Conservation (phyloP, 2,888 invertebrate genomes). For the Eugnorisma glareosa region DNA sequence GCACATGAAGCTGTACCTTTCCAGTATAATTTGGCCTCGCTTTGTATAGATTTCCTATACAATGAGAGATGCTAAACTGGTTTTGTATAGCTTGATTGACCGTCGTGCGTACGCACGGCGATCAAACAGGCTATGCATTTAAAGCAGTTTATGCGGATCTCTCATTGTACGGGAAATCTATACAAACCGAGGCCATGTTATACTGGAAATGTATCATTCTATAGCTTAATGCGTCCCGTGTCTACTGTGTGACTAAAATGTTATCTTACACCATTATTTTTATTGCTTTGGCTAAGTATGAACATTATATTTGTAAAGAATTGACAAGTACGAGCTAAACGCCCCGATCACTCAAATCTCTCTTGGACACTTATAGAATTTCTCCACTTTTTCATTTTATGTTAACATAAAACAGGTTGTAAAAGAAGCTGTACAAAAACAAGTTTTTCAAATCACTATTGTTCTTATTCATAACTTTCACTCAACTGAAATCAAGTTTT, state of each 20-base stretch:
- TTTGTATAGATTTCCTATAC: too few species aligned
- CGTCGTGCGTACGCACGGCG: background rate
- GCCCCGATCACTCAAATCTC: slow-evolving; percentile 16
- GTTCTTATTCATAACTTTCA: slow-evolving; percentile 42
- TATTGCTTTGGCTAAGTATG: slow-evolving; percentile 2
- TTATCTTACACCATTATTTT: background rate
- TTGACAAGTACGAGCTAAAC: slow-evolving; percentile 13
- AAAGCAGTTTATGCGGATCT: too few species aligned
- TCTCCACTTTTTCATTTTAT: slow-evolving; percentile 26
- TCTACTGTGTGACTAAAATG: background rate
- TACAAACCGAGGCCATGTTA: too few species aligned
- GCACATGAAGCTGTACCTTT: too few species aligned
- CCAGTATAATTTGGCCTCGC: too few species aligned
- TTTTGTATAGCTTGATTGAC: too few species aligned
- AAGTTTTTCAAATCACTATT: slow-evolving; percentile 30
- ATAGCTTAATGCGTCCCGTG: too few species aligned
- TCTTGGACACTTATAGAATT: slow-evolving; percentile 23
- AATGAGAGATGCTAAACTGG: too few species aligned
- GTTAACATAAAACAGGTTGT: slow-evolving; percentile 35
- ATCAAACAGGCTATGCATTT: too few species aligned
- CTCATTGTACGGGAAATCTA: too few species aligned
- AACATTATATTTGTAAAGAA: background rate
- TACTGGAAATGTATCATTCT: too few species aligned
- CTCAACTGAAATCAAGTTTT: slow-evolving; percentile 30
- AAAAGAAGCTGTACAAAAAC: slow-evolving; percentile 24